phyloP scores from a whole-genome alignment of 2,113 vertebrate species.

The Daboia siamensis region DNA sequence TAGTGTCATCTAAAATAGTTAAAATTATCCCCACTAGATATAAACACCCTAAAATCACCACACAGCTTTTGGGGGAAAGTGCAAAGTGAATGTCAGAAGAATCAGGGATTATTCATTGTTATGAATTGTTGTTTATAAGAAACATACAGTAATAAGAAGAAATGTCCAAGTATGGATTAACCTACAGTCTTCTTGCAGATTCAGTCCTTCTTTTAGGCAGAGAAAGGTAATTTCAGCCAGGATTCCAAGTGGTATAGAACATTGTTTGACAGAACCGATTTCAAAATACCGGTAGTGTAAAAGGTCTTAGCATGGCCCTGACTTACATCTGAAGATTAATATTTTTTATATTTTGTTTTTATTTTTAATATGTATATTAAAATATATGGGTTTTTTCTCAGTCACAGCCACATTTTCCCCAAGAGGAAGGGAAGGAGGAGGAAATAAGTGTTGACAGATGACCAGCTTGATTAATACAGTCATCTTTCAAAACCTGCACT shows the following conservation, averaged over 20 bases:
- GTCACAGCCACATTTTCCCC: neutral
- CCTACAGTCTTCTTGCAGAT: neutral
- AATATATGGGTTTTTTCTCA: neutral
- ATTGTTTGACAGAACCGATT: neutral
- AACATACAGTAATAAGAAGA: neutral
- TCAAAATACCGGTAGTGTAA: neutral
- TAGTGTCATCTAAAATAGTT: neutral
- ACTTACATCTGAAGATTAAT: neutral
- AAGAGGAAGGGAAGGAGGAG: neutral
- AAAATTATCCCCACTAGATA: neutral
- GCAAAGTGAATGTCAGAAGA: neutral
- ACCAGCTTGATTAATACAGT: neutral
- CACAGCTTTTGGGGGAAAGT: neutral
- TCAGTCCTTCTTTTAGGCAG: neutral
- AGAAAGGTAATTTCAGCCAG: neutral
- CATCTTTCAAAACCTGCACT: neutral
- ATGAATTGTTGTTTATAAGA: neutral
- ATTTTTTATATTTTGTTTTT: neutral
- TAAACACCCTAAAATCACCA: neutral
- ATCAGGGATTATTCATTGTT: neutral
- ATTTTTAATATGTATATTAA: neutral
- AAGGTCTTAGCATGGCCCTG: neutral
- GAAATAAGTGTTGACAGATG: neutral
- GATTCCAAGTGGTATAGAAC: neutral
- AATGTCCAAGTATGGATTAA: neutral